Evolutionary conservation across 2,113 vertebrate genomes (phyloP), one percentile per base, ranked within the genome.

Genomic region (Dendropsophus ebraccatus): DNA sequence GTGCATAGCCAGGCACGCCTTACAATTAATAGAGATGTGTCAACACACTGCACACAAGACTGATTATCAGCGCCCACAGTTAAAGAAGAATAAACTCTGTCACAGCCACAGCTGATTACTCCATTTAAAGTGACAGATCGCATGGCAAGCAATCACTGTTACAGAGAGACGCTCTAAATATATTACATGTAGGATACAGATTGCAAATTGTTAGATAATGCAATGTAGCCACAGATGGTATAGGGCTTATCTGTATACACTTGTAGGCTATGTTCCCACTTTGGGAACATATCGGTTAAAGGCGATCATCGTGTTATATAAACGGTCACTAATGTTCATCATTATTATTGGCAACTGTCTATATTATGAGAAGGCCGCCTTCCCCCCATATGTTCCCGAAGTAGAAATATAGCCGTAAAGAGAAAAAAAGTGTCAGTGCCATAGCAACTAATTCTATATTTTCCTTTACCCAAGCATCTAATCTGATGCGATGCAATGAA

Each of bases 1-100:
- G 70, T 58, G 70, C 72, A 60, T n/a, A 84, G 83, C 35, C 73
- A 76, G 83, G 30, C 83, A 62, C 56, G 2, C 83, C 83, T 84
- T 65, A 19, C 56, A 77, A 76, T 84, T 74, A 84, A 84, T 76
- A 76, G 23, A 84, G 60, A 76, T 84, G 54, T 84, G 83, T 84
- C 83, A 84, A 84, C 83, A 84, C 25, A 37, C 83, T 16, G 23
- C 72, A 49, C 32, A 76, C 54, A 75, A 62, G 10, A 76, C 72
- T 84, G 41, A 76, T 76, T 76, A 84, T 65, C 70, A 84, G 30
- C 23, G 72, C 67, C 30, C 81, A 83, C 52, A 16, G 45, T 83
- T 73, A 41, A 25, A 83, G 81, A 56, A 73, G 19, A 73, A 56
- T 52, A 73, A 37, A 83, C 28, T 82, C 19, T 73, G 49, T 41